phyloP scores from a whole-genome alignment of 2,113 vertebrate species.

The Symphodus melops region DNA sequence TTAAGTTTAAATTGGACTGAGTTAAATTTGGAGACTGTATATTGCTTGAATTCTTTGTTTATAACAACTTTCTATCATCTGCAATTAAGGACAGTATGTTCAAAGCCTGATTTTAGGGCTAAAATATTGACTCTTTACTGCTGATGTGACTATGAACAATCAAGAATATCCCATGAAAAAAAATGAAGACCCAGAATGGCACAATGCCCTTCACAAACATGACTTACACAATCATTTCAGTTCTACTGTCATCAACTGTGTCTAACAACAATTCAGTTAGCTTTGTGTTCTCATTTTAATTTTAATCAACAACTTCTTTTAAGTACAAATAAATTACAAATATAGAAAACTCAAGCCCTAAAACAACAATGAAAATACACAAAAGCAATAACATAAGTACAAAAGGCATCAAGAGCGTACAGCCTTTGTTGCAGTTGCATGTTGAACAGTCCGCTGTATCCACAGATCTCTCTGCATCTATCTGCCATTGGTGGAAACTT shows the following conservation, averaged over 20 bases:
- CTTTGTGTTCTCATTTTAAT: constrained; percentile 2
- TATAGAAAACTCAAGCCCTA: constrained; percentile 49
- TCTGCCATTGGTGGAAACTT: not conserved
- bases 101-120: not conserved
- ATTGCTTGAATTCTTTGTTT: constrained; percentile 1
- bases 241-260: constrained; percentile 13
- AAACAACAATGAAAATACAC: constrained; percentile 28
- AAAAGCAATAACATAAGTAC: constrained; percentile 22
- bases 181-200: constrained; percentile 5
- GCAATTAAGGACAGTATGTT: not conserved
- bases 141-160: not conserved
- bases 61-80: not conserved
- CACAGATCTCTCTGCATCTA: constrained; percentile 41
- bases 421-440: not conserved
- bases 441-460: constrained; percentile 34
- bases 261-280: constrained; percentile 25
- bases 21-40: not conserved
- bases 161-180: not conserved
- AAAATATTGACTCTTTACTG: not conserved
- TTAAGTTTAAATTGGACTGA: not conserved
- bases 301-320: constrained; percentile 32
- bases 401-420: constrained; percentile 22
- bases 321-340: constrained; percentile 75
- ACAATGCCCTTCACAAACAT: constrained; percentile 13
- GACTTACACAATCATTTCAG: constrained; percentile 19